Conservation (phyloP, 2,113 vertebrate species). For the Ibidorhyncha struthersii region DNA sequence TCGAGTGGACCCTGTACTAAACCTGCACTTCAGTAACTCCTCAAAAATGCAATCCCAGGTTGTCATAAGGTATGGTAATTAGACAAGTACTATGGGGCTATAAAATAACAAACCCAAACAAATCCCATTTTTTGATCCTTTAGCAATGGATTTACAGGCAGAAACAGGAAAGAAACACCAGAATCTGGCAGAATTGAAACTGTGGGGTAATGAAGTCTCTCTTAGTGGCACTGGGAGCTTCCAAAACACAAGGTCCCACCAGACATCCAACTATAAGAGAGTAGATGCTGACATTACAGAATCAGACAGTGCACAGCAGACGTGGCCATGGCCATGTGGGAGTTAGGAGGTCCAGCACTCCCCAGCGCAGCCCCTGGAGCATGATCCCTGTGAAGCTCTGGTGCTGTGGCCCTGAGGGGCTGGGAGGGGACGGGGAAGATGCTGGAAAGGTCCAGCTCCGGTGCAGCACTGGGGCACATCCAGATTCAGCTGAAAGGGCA, state of each 20-base stretch:
- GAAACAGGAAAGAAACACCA: not conserved
- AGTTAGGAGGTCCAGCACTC: not conserved
- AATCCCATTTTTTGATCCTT: not conserved
- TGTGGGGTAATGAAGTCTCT: not conserved
- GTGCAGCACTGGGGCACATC: rapidly evolving
- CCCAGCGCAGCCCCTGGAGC: not conserved
- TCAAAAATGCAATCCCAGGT: not conserved
- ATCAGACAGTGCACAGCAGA: rapidly evolving
- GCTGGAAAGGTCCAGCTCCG: not conserved
- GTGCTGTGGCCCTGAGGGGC: rapidly evolving
- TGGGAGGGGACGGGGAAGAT: not conserved
- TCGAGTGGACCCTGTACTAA: not conserved
- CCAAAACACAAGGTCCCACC: not conserved
- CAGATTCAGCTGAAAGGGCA: not conserved
- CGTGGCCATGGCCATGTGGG: rapidly evolving
- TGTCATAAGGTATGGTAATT: not conserved
- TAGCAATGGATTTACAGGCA: not conserved
- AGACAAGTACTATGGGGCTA: not conserved
- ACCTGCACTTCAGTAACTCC: not conserved
- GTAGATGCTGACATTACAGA: not conserved
- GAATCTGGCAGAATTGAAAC: not conserved
- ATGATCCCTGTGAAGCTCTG: rapidly evolving
- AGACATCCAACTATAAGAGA: not conserved
- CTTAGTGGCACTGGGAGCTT: not conserved
- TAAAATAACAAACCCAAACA: not conserved